These are phyloP conservation scores for Pogona vitticeps DNA, from an alignment of 2,113 vertebrate genomes.

Conservation along the genomic window DNA sequence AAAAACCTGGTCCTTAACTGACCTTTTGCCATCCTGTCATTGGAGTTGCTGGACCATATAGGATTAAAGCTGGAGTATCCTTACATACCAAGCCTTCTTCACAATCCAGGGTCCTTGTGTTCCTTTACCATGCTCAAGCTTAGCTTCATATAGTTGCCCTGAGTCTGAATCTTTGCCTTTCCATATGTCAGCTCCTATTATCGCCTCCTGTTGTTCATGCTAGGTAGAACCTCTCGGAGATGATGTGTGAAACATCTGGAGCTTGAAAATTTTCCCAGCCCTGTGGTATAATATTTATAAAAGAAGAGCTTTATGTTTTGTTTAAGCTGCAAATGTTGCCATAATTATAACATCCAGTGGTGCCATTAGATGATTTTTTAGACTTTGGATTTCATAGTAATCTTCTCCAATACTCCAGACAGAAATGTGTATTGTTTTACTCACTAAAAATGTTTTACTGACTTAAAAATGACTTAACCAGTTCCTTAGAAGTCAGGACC, in stretches of 20 bases:
- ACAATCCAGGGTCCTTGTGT: neutral
- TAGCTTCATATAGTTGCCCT: no score
- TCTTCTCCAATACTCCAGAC: neutral
- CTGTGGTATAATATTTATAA: neutral
- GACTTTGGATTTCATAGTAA: neutral
- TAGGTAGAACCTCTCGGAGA: no score
- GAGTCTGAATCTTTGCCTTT: no score
- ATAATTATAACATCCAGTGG: neutral
- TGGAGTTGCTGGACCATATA: neutral
- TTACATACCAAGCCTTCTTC: neutral
- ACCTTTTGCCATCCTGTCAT: neutral
- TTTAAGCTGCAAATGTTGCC: neutral
- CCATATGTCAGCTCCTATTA: no score
- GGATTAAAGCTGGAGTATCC: neutral
- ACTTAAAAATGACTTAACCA: neutral
- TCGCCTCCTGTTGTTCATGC: no score
- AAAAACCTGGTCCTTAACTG: no score
- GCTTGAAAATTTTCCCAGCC: no score
- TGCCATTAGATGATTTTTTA: neutral
- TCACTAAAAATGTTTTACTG: neutral
- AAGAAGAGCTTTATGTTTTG: neutral
- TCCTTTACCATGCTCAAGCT: neutral
- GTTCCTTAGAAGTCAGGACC: neutral
- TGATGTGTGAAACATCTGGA: no score
- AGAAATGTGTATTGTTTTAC: no score